Conservation (phyloP, 2,797 vertebrate genomes). For the Smutsia temminckii region DNA sequence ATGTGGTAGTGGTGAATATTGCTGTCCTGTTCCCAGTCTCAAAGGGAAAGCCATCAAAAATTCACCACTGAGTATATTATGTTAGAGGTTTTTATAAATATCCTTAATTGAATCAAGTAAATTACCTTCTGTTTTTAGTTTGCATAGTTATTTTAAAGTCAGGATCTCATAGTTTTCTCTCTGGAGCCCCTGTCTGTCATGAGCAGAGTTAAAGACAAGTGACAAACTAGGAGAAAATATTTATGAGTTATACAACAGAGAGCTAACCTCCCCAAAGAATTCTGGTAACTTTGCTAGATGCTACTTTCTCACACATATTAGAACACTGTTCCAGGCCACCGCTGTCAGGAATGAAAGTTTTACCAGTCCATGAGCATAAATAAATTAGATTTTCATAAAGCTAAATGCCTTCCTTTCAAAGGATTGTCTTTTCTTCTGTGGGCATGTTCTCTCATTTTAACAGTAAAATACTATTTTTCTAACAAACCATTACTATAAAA, state of each 20-base stretch:
- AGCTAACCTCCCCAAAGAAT: background rate
- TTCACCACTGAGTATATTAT: background rate
- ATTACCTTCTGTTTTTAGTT: slow-evolving; percentile 2
- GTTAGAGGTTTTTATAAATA: background rate
- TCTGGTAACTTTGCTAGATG: background rate
- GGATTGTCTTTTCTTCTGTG: background rate
- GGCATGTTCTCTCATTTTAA: background rate
- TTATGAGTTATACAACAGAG: slow-evolving; percentile 15
- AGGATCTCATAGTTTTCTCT: background rate
- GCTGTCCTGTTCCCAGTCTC: background rate
- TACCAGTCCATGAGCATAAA: background rate
- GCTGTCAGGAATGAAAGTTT: background rate
- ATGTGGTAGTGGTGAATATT: accelerated
- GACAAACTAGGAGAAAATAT: background rate
- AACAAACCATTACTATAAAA: background rate
- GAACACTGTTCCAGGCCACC: background rate
- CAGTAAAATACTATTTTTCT: background rate
- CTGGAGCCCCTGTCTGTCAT: background rate
- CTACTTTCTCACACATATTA: slow-evolving; percentile 40
- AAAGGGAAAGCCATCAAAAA: background rate
- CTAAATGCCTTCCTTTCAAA: slow-evolving; percentile 1
- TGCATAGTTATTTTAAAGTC: background rate
- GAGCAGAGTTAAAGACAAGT: slow-evolving; percentile 28
- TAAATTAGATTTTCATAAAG: background rate
- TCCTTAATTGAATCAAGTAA: background rate